Percentiles rank a stretch among this genome's conserved stretches.
Conservation (phyloP, 2,888 invertebrate species). For the Pachycephus smyrnensis region DNA sequence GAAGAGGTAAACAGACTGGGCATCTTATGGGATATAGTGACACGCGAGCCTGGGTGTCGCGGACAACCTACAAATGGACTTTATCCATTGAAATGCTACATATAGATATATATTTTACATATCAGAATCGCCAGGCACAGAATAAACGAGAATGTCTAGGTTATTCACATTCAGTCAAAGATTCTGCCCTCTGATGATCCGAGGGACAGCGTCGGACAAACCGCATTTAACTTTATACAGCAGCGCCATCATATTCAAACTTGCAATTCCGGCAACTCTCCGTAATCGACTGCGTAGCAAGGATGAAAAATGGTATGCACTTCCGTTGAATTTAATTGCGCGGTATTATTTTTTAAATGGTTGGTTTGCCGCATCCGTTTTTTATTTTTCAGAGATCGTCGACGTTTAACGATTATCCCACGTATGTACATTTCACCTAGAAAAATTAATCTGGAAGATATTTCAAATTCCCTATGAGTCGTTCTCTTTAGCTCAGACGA, state of each 20-base stretch:
- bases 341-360: not conserved
- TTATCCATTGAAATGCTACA: no score
- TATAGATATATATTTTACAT: no score
- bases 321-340: not conserved
- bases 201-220: not conserved
- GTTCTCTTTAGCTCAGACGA: not conserved
- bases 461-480: not conserved
- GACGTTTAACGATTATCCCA: not conserved
- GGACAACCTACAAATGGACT: no score
- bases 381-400: not conserved
- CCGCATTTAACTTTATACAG: not conserved
- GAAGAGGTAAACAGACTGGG: no score
- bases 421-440: not conserved
- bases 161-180: no score
- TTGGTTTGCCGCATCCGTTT: not conserved
- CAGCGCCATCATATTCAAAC: not conserved
- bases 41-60: no score
- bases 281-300: not conserved
- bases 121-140: no score
- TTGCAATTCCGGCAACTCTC: not conserved
- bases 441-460: not conserved
- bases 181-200: not conserved
- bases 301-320: not conserved
- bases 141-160: no score
- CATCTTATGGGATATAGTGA: no score